Percentiles rank a stretch among this genome's conserved stretches.
phyloP scores from a whole-genome alignment of 2,113 vertebrate genomes.

The Carollia perspicillata region DNA sequence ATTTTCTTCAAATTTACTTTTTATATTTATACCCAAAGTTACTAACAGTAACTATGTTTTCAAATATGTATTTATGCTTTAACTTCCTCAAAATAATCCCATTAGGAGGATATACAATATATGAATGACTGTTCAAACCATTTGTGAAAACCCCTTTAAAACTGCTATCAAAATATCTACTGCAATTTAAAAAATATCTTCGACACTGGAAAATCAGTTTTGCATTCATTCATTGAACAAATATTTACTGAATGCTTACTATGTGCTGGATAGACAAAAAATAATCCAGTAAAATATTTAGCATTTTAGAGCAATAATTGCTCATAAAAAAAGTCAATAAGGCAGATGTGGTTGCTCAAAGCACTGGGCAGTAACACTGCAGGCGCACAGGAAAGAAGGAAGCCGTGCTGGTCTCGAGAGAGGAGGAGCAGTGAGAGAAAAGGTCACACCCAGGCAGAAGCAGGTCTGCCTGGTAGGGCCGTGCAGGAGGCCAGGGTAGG shows the following conservation, averaged over 20 bases:
- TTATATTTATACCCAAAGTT: conserved; percentile 34
- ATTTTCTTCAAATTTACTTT: conserved; percentile 40
- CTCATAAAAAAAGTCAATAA: neutral
- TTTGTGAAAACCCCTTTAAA: conserved; percentile 34
- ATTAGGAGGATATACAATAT: neutral
- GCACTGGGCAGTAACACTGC: neutral
- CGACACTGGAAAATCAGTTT: conserved; percentile 14
- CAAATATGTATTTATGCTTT: neutral
- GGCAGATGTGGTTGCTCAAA: neutral
- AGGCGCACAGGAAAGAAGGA: neutral
- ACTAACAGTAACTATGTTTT: neutral
- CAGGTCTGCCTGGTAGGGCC: neutral
- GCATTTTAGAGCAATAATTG: neutral
- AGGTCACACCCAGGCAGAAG: neutral
- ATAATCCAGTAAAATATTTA: conserved; percentile 10
- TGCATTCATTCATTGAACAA: neutral
- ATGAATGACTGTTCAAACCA: conserved; percentile 10
- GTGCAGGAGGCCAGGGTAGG: neutral
- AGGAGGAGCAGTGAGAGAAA: neutral
- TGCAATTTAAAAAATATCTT: neutral
- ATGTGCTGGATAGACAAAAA: neutral
- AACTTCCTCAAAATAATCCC: conserved; percentile 5
- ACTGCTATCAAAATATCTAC: neutral
- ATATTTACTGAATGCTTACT: neutral
- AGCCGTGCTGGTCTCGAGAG: neutral